phyloP scores from a whole-genome alignment of 2,113 vertebrate species.

The Cheirogaleus medius region DNA sequence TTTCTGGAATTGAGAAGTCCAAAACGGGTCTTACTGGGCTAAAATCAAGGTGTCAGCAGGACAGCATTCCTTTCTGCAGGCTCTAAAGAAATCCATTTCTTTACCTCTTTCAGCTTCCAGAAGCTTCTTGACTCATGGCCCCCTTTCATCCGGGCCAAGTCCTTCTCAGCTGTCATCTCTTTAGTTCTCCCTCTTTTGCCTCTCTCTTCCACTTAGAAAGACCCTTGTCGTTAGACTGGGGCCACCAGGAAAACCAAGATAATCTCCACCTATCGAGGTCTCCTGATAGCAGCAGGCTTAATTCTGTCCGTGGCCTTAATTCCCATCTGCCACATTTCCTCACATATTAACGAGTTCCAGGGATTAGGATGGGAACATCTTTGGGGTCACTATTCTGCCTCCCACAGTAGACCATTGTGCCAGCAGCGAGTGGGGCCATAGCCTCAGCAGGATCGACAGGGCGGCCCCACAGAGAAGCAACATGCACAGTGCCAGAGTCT shows the following conservation, averaged over 20 bases:
- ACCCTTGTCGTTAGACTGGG: neutral
- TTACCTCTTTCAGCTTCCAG: neutral
- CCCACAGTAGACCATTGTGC: fast-evolving
- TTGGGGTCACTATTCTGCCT: neutral
- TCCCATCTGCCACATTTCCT: too few species aligned
- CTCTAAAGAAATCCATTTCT: neutral
- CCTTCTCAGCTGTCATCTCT: neutral
- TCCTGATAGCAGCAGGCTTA: neutral
- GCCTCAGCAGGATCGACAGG: too few species aligned
- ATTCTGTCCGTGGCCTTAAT: neutral
- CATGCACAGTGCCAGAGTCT: neutral
- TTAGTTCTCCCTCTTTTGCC: neutral
- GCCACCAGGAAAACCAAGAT: neutral
- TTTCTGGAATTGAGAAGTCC: too few species aligned
- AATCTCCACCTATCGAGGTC: neutral
- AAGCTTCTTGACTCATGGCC: neutral
- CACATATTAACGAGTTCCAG: neutral
- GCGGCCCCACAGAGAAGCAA: neutral
- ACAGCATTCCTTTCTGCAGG: neutral
- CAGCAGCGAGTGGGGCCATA: fast-evolving
- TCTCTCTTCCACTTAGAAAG: neutral
- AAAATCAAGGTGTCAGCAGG: too few species aligned
- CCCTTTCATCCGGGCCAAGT: too few species aligned
- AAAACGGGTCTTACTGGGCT: too few species aligned
- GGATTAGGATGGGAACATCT: too few species aligned